Evolutionary conservation across 1,140 invertebrate genomes (phyloP).

Genomic region (Drosophila aff.): DNA sequence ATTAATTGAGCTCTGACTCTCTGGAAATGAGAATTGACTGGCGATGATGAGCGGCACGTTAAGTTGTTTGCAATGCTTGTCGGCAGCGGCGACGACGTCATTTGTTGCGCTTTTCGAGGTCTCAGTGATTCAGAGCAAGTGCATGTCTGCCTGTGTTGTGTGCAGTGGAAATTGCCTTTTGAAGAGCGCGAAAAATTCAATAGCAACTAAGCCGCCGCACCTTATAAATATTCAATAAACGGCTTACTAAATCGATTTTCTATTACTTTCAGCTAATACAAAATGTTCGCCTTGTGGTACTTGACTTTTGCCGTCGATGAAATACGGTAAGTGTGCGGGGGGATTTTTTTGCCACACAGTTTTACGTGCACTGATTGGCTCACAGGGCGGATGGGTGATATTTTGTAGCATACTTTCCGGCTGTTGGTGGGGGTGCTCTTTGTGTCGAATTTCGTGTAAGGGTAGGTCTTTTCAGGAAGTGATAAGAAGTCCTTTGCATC

Average conservation of each 20-base stretch:
- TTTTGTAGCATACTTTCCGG: slow-evolving; percentile 59
- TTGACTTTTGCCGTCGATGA: slow-evolving; percentile 81
- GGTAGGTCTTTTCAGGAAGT: neutral
- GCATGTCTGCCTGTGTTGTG: slow-evolving; percentile 13
- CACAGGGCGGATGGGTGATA: neutral
- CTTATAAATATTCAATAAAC: slow-evolving; percentile 13
- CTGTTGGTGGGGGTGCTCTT: neutral
- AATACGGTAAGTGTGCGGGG: slow-evolving; percentile 70
- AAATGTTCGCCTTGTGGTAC: slow-evolving; percentile 84
- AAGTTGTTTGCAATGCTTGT: slow-evolving; percentile 15
- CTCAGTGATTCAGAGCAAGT: slow-evolving; percentile 24
- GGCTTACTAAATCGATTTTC: slow-evolving; percentile 22
- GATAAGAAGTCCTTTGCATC: neutral
- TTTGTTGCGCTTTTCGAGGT: slow-evolving; percentile 44
- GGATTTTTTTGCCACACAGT: slow-evolving; percentile 33
- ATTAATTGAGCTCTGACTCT: slow-evolving; percentile 45
- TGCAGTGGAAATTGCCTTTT: slow-evolving; percentile 32
- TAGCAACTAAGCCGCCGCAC: slow-evolving; percentile 16
- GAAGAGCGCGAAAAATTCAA: slow-evolving; percentile 4
- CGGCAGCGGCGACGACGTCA: slow-evolving; percentile 25
- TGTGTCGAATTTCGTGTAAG: neutral
- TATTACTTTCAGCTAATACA: slow-evolving; percentile 54
- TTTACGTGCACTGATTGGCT: slow-evolving; percentile 34
- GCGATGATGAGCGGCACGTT: slow-evolving; percentile 1
- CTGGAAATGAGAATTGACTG: slow-evolving; percentile 12